A percentile compares a stretch with the other conserved stretches of the same genome.
Evolutionary conservation across 1,140 invertebrate genomes (phyloP).

Genomic region (Diorhabda elongata): DNA sequence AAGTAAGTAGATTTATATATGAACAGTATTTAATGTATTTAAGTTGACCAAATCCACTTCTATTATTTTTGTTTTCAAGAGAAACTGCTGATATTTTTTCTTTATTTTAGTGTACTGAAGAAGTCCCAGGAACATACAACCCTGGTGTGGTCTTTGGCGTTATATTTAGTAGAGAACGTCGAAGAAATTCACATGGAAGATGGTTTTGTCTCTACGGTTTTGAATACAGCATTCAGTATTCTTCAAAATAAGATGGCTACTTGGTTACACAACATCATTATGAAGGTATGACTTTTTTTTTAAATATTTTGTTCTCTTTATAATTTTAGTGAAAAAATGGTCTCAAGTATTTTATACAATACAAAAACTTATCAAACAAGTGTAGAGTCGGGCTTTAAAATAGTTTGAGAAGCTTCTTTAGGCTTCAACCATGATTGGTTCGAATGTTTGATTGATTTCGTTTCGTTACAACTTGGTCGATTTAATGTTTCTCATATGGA

Average conservation of each 20-base stretch:
- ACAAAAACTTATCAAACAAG: too few species aligned
- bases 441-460: too few species aligned
- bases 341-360: background rate
- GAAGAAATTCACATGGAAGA: constrained; percentile 47
- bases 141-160: constrained; percentile 63
- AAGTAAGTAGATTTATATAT: constrained; percentile 46
- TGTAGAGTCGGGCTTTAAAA: too few species aligned
- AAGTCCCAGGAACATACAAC: constrained; percentile 63
- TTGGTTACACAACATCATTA: constrained; percentile 48
- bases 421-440: too few species aligned
- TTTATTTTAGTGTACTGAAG: constrained; percentile 48
- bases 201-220: constrained; percentile 46
- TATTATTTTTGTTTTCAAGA: too few species aligned
- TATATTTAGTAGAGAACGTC: constrained; percentile 64
- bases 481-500: too few species aligned
- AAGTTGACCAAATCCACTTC: too few species aligned
- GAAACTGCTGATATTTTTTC: too few species aligned
- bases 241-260: constrained; percentile 46
- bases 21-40: background rate
- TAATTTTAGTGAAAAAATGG: background rate
- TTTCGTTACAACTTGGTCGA: too few species aligned
- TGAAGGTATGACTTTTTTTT: constrained; percentile 44
- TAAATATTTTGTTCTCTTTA: background rate
- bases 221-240: constrained; percentile 48
- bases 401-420: too few species aligned